Evolutionary conservation across 2,888 invertebrate genomes (phyloP).

Genomic region (Conistra vaccinii): DNA sequence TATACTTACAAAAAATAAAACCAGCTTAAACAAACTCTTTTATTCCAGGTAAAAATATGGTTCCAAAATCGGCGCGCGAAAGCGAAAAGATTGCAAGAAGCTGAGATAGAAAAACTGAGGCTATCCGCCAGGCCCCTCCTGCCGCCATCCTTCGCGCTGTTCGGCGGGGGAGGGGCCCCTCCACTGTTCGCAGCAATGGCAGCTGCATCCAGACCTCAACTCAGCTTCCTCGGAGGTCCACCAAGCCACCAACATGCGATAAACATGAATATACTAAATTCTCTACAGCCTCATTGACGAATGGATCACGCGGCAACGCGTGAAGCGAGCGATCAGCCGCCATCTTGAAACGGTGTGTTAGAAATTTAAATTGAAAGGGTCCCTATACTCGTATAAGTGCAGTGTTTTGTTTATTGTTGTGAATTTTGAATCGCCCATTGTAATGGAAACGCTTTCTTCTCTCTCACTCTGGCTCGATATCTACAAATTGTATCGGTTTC

Average conservation of each 20-base stretch:
- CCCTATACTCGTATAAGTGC: conserved; percentile 53
- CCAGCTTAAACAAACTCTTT: conserved; percentile 9
- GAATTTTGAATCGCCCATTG: conserved; percentile 46
- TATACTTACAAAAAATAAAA: conserved; percentile 1
- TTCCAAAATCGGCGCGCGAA: conserved; percentile 98
- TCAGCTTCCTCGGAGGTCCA: conserved; percentile 90
- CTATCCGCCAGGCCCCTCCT: conserved; percentile 95
- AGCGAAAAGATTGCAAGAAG: conserved; percentile 98
- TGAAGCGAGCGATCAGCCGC: conserved; percentile 76
- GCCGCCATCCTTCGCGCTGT: conserved; percentile 93
- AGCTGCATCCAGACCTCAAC: conserved; percentile 92
- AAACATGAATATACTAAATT: conserved; percentile 90
- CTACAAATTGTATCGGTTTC: conserved; percentile 26
- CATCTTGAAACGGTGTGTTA: conserved; percentile 75
- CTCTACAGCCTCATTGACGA: conserved; percentile 91
- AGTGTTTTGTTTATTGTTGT: conserved; percentile 48
- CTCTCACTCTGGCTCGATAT: conserved; percentile 15
- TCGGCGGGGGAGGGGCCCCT: conserved; percentile 92
- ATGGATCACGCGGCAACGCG: conserved; percentile 83
- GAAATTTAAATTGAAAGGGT: conserved; percentile 64
- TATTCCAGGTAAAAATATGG: conserved; percentile 96
- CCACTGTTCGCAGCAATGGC: conserved; percentile 93
- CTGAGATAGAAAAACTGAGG: conserved; percentile 97
- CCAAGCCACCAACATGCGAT: conserved; percentile 90
- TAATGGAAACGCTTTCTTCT: conserved; percentile 34